A percentile compares a stretch with the other conserved stretches of the same genome.
Evolutionary conservation across 2,888 invertebrate genomes (phyloP).

Genomic region (Hirtodrosophila histrioides): DNA sequence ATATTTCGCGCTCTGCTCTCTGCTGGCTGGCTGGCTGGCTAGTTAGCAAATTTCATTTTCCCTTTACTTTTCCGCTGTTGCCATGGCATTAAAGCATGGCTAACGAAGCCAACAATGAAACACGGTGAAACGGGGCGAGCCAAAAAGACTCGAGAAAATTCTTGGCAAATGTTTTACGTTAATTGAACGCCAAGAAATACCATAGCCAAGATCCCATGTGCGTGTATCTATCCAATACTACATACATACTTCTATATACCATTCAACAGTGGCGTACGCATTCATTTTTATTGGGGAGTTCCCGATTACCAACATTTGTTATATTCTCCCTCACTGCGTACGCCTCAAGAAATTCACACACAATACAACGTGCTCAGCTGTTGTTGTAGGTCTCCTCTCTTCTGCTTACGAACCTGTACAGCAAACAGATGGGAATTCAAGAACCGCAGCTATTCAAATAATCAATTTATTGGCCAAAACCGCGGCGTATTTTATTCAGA

Average conservation of each 20-base stretch:
- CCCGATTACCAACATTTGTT: too few species aligned
- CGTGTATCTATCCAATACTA: conserved; percentile 2
- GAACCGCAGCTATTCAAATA: too few species aligned
- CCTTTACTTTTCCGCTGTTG: conserved; percentile 27
- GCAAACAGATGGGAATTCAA: conserved; percentile 16
- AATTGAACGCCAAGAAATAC: conserved; percentile 71
- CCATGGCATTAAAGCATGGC: conserved; percentile 39
- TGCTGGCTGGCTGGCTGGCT: too few species aligned
- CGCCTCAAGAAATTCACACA: conserved; percentile 11
- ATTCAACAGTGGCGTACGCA: too few species aligned
- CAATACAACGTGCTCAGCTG: conserved; percentile 59
- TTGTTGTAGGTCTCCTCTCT: conserved; percentile 65
- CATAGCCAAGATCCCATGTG: conserved; percentile 30
- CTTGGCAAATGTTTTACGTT: conserved; percentile 76
- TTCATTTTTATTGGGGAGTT: too few species aligned
- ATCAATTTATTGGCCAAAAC: too few species aligned
- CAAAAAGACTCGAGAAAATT: conserved; percentile 54
- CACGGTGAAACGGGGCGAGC: conserved; percentile 13
- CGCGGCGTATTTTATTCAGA: too few species aligned
- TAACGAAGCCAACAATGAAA: conserved; percentile 26
- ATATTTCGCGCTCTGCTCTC: conserved; percentile 9
- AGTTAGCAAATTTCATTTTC: background rate
- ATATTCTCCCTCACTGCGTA: too few species aligned
- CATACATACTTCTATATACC: background rate
- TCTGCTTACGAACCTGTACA: conserved; percentile 12